These are phyloP conservation scores for Clarias platycephalus DNA, from an alignment of 2,797 vertebrate species.

Conservation along the genomic window DNA sequence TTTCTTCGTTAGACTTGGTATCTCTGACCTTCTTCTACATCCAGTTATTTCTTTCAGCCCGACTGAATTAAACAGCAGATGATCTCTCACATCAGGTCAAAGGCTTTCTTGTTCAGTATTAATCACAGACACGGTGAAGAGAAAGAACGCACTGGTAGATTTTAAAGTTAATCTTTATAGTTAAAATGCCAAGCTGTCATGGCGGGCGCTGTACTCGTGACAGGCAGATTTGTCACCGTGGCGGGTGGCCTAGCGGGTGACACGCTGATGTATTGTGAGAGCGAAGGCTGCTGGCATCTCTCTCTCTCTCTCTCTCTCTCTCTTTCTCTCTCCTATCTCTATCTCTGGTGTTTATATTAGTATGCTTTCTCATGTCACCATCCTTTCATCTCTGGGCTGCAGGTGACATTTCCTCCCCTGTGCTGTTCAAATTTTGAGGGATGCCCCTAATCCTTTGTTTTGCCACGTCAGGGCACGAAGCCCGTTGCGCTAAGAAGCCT, in stretches of 20 bases:
- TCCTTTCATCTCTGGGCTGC: conserved; percentile 43
- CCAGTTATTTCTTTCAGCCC: neutral
- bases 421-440: conserved; percentile 32
- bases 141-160: conserved; percentile 42
- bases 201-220: conserved; percentile 56
- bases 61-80: conserved; percentile 30
- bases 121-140: conserved; percentile 41
- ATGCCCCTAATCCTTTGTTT: conserved; percentile 39
- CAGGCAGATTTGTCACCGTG: conserved; percentile 70
- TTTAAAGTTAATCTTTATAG: conserved; percentile 63
- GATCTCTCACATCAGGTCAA: conserved; percentile 31
- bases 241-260: conserved; percentile 57
- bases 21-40: neutral
- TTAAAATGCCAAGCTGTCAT: conserved; percentile 65
- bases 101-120: conserved; percentile 30
- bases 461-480: conserved; percentile 3
- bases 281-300: conserved; percentile 46
- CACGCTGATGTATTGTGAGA: conserved; percentile 70
- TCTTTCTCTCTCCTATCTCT: conserved; percentile 28
- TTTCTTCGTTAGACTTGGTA: conserved; percentile 4
- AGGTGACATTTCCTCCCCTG: conserved; percentile 50
- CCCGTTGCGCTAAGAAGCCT: conserved; percentile 18
- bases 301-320: neutral
- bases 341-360: conserved; percentile 42
- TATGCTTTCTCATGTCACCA: conserved; percentile 40